Evolutionary conservation across 37 sponge, comb jelly and placozoan species (phyloP).

Genomic region (Haliclona indistincta): DNA sequence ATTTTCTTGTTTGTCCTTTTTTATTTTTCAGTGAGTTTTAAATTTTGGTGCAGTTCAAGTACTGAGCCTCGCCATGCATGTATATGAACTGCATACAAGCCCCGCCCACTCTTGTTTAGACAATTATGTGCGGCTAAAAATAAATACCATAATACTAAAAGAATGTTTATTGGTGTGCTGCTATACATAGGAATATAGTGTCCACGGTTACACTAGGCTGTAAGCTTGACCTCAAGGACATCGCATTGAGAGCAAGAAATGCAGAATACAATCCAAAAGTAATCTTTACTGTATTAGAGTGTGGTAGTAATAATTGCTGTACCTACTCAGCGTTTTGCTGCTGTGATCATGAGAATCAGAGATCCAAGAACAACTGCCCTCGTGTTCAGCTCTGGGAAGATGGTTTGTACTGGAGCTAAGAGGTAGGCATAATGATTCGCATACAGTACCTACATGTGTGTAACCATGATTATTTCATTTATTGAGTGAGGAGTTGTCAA

Average conservation of each 20-base stretch:
- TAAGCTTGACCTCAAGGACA: conserved; percentile 92
- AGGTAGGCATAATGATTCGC: conserved; percentile 39
- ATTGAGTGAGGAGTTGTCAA: conserved; percentile 88
- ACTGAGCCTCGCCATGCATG: too few species aligned
- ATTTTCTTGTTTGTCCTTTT: too few species aligned
- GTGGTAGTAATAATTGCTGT: background rate
- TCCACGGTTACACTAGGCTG: conserved; percentile 97
- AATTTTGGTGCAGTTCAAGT: too few species aligned
- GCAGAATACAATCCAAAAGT: conserved; percentile 99
- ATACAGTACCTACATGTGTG: background rate
- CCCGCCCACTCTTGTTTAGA: too few species aligned
- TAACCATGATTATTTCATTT: background rate
- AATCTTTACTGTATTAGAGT: background rate
- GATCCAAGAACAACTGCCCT: conserved; percentile 98
- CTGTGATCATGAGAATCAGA: conserved; percentile 98
- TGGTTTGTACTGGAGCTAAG: conserved; percentile 99
- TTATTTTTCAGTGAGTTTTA: too few species aligned
- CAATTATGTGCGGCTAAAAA: too few species aligned
- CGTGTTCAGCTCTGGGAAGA: conserved; percentile 98
- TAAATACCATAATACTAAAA: background rate
- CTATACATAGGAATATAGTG: conserved; percentile 86
- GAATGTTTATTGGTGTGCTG: background rate
- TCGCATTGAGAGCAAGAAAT: conserved; percentile 97
- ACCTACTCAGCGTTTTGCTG: conserved; percentile 91
- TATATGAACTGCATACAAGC: too few species aligned